Conservation (phyloP, 1,140 invertebrate species). For the Danaus melanippus region DNA sequence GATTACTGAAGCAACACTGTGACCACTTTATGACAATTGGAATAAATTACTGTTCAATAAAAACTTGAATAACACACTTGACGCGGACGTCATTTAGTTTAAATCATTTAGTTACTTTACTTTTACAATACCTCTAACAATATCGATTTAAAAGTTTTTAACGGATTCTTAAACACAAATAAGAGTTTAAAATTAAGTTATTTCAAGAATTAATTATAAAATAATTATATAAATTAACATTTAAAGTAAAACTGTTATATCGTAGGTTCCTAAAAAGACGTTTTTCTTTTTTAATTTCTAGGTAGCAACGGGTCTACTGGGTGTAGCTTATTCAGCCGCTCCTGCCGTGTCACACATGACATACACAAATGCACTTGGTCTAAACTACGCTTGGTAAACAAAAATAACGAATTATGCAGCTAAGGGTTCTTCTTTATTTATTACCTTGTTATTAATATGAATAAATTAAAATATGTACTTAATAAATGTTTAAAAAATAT, state of each 20-base stretch:
- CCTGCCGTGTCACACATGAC: conserved; percentile 79
- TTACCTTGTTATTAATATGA: conserved; percentile 55
- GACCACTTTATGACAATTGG: no score
- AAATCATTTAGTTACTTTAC: no score
- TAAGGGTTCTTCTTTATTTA: conserved; percentile 57
- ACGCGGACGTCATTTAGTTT: no score
- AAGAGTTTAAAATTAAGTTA: no score
- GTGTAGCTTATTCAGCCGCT: conserved; percentile 76
- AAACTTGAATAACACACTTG: no score
- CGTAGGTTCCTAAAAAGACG: no score
- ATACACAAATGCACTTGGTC: conserved; percentile 74
- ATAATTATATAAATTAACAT: neutral
- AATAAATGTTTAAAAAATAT: conserved; percentile 22
- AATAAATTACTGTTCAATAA: no score
- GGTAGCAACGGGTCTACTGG: conserved; percentile 65
- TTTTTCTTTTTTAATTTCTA: conserved; percentile 17
- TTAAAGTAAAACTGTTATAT: neutral
- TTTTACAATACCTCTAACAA: no score
- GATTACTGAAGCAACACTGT: neutral
- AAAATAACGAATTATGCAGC: conserved; percentile 14
- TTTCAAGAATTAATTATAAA: no score
- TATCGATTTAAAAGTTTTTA: no score
- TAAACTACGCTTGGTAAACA: conserved; percentile 72
- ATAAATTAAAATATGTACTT: conserved; percentile 30
- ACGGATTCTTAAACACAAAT: no score